Evolutionary conservation across 1,140 invertebrate species (phyloP).

Genomic region (Gyrodactylus bullatarudis): DNA sequence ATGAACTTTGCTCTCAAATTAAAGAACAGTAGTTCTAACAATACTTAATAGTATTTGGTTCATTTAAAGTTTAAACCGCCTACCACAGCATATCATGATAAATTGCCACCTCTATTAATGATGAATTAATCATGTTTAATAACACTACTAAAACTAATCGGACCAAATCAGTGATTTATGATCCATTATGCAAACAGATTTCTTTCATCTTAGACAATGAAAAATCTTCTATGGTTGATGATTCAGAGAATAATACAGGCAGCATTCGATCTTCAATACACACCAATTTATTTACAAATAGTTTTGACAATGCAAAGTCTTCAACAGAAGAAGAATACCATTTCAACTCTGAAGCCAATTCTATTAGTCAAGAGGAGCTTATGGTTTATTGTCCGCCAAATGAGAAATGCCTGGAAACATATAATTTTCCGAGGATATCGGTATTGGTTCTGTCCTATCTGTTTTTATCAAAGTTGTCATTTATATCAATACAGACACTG

Average conservation of each 20-base stretch:
- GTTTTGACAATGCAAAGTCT: neutral
- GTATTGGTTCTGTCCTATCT: neutral
- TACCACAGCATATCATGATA: no score
- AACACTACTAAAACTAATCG: no score
- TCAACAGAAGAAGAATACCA: neutral
- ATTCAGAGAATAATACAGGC: no score
- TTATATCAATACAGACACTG: neutral
- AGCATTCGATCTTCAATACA: neutral
- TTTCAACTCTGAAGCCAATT: neutral
- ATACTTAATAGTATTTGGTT: no score
- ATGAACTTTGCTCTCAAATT: no score
- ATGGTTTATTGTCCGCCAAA: neutral
- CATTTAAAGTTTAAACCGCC: no score
- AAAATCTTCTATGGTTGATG: neutral
- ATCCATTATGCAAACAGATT: neutral
- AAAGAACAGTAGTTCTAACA: no score
- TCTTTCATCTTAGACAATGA: neutral
- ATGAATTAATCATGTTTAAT: no score
- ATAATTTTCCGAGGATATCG: neutral
- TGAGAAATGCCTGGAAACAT: neutral
- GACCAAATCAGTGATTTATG: neutral
- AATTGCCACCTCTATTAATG: no score
- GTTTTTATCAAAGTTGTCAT: neutral
- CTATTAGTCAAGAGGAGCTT: neutral
- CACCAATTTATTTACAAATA: neutral